Evolutionary conservation across 2,797 vertebrate genomes (phyloP).

Genomic region (Lacerta viridis): DNA sequence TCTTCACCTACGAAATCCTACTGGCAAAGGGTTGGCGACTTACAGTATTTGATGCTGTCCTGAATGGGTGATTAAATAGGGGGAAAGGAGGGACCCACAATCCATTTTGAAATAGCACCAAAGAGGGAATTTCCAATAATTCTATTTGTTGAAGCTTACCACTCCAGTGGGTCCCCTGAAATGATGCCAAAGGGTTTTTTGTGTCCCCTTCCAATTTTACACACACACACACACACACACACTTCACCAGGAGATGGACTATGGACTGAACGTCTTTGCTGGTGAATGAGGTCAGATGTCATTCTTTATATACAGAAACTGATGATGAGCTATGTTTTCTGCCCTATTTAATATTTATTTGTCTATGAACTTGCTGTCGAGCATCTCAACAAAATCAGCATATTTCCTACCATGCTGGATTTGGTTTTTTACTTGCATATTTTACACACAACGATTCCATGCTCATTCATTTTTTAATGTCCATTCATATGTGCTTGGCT

Average conservation of each 20-base stretch:
- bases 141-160: too few species aligned
- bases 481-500: slow-evolving; percentile 26
- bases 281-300: slow-evolving; percentile 10
- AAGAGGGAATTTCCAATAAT: not conserved
- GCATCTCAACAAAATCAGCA: slow-evolving; percentile 9
- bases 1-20: slow-evolving; percentile 37
- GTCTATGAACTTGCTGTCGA: slow-evolving; percentile 20
- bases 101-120: too few species aligned
- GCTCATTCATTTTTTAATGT: slow-evolving; percentile 24
- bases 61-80: not conserved
- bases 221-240: too few species aligned
- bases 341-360: not conserved
- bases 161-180: too few species aligned
- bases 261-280: not conserved
- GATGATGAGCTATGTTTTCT: not conserved
- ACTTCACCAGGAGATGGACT: not conserved
- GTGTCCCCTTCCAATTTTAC: too few species aligned
- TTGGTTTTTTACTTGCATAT: slow-evolving; percentile 48
- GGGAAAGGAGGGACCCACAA: not conserved
- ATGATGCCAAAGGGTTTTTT: too few species aligned
- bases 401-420: slow-evolving; percentile 24
- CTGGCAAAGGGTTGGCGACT: not conserved
- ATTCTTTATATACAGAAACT: slow-evolving; percentile 37
- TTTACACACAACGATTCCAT: slow-evolving; percentile 40
- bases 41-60: slow-evolving; percentile 29